A percentile compares a stretch with the other conserved stretches of the same genome.
Evolutionary conservation across 1,140 invertebrate species (phyloP).

Genomic region (Drosophila yakuba): DNA sequence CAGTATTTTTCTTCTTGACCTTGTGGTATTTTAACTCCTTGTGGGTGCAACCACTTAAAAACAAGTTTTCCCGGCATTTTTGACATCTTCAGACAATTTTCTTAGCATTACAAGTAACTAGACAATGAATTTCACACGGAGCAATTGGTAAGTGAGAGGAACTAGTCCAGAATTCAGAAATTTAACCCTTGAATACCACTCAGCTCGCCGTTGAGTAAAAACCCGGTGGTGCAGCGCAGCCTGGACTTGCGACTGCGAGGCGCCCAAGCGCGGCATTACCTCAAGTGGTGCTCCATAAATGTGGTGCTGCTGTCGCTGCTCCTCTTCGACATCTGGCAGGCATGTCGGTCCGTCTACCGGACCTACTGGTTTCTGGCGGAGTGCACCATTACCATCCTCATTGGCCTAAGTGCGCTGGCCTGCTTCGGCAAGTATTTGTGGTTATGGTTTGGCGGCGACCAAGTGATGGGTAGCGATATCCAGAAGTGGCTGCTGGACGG

Average conservation of each 20-base stretch:
- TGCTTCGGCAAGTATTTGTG: constrained; percentile 84
- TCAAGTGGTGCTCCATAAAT: constrained; percentile 77
- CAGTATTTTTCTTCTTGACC: background rate
- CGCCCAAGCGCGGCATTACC: constrained; percentile 52
- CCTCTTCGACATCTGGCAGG: constrained; percentile 60
- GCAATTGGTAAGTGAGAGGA: constrained; percentile 14
- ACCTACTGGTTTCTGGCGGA: constrained; percentile 78
- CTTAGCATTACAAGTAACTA: background rate
- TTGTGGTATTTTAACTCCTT: too few relatives aligned
- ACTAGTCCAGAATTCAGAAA: background rate
- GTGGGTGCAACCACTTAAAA: too few relatives aligned
- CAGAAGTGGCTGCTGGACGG: constrained; percentile 84
- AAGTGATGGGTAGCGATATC: constrained; percentile 74
- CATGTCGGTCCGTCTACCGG: constrained; percentile 24
- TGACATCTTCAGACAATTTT: background rate
- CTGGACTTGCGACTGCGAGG: constrained; percentile 57
- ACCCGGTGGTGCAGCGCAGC: constrained; percentile 51
- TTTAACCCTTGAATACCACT: background rate
- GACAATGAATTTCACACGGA: constrained; percentile 38
- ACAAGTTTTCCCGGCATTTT: constrained; percentile 39
- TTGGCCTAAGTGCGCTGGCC: constrained; percentile 83
- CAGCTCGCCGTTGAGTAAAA: constrained; percentile 43
- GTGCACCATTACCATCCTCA: constrained; percentile 64
- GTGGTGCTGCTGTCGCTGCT: constrained; percentile 57
- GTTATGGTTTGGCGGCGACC: constrained; percentile 64